Evolutionary conservation across 2,888 invertebrate species (phyloP).

Genomic region (Hemicrepidius hirtus): DNA sequence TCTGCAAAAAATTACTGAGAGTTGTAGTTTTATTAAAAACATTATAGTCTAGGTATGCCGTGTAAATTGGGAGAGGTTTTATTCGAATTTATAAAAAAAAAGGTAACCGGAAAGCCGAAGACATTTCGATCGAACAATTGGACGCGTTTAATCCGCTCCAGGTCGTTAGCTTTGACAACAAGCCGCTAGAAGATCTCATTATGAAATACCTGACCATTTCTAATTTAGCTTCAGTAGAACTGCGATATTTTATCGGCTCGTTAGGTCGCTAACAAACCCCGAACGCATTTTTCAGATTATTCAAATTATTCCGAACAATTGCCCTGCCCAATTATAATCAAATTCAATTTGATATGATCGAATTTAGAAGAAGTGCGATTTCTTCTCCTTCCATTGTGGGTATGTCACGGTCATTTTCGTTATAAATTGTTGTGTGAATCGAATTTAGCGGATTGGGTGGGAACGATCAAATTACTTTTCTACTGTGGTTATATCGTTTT

Average conservation of each 20-base stretch:
- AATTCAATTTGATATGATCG: not conserved
- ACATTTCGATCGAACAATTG: constrained; percentile 43
- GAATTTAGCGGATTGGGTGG: constrained; percentile 42
- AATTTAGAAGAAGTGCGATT: constrained; percentile 10
- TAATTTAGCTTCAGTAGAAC: constrained; percentile 43
- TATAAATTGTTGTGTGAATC: constrained; percentile 43
- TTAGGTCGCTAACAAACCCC: constrained; percentile 34
- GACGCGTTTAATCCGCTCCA: constrained; percentile 42
- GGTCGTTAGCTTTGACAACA: constrained; percentile 49
- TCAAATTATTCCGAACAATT: constrained; percentile 27
- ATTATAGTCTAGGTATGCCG: constrained; percentile 1
- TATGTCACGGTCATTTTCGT: constrained; percentile 38
- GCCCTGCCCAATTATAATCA: not conserved
- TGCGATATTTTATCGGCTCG: constrained; percentile 39
- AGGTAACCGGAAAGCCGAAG: constrained; percentile 29
- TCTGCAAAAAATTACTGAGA: constrained; percentile 15
- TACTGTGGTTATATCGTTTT: constrained; percentile 46
- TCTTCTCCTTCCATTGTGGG: not conserved
- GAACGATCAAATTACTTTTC: constrained; percentile 46
- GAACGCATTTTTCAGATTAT: constrained; percentile 28
- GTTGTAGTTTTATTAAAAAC: constrained; percentile 25
- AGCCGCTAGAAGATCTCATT: constrained; percentile 50
- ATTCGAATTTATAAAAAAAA: constrained; percentile 22
- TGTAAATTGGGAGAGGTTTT: constrained; percentile 15
- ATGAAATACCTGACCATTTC: constrained; percentile 51